Evolutionary conservation across 1,140 invertebrate genomes (phyloP), one percentile per base, ranked within the genome.

Genomic region (Drosophila melanogaster): DNA sequence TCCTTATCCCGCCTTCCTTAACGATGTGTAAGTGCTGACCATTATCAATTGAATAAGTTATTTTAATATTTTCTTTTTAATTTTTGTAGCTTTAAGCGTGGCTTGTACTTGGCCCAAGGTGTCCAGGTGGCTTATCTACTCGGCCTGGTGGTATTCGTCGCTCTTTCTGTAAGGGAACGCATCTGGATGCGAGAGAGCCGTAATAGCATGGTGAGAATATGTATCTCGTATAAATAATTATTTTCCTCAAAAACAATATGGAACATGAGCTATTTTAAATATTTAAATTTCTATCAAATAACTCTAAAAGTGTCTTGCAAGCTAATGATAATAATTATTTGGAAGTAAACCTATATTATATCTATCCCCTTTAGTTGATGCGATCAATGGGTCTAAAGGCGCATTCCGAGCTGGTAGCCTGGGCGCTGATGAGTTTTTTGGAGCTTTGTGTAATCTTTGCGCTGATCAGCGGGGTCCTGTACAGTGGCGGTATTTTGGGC

Each of bases 151-250:
- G 93, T 95, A 61, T 94, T 93, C 22, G 94, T 95, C 15, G 93
- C 94, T 0, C 93, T 94, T 0, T 93, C 93, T 4, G 94, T 95
- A 0, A 84, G 95, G 11, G 93, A 95, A 74, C 93, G 95, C 2
- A 94, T 95, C 14, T 93, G 94, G 91, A 95, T 95, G 78, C 93
- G 94, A 44, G 95, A 95, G 73, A 94, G 94, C 41, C 94, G 94
- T 2, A 95, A 95, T 69, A 93, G 94, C 2, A 94, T 94, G 94
- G 95, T 95, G 69, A 62, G 73, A 30, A 30, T 30, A 7, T 22
- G 19, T 2, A 22, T n/a, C n/a, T n/a, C n/a, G n/a, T 22, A 22
- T 22, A 22, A 22, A 22, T 22, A 22, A 22, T 22, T 22, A 3
- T 22, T 22, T 22, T 22, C 19, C 2, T 3, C 19, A 2, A 22